Conservation (phyloP, 2,888 invertebrate species). For the Calameuta pallipes region DNA sequence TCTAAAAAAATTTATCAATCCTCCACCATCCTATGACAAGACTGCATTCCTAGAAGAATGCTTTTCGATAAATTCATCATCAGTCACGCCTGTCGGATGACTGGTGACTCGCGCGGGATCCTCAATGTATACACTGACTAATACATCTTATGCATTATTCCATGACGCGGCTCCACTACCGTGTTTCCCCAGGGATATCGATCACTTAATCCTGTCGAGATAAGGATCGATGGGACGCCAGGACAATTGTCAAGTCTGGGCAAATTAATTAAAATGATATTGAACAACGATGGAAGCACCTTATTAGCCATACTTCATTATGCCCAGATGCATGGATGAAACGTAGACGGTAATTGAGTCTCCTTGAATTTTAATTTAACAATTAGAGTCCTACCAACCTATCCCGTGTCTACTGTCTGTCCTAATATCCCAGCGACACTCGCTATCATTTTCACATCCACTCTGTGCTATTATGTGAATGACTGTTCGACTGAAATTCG, state of each 20-base stretch:
- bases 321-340: neutral
- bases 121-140: conserved; percentile 3
- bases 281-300: neutral
- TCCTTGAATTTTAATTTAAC: conserved; percentile 1
- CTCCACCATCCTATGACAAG: neutral
- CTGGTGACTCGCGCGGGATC: neutral
- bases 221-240: neutral
- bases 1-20: neutral
- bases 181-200: conserved; percentile 2
- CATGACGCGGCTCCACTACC: neutral
- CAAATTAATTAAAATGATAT: neutral
- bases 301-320: neutral
- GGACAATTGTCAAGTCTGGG: neutral
- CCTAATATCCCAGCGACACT: neutral
- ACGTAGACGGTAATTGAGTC: neutral
- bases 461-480: neutral
- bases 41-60: neutral
- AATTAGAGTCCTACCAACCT: neutral
- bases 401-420: neutral
- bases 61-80: conserved; percentile 1
- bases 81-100: conserved; percentile 1
- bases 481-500: conserved; percentile 4
- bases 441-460: neutral
- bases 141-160: conserved; percentile 10
- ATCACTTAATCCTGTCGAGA: neutral